Base-by-base conservation (phyloP, 2,113 vertebrate genomes). In the Puntigrus tetrazona region DNA sequence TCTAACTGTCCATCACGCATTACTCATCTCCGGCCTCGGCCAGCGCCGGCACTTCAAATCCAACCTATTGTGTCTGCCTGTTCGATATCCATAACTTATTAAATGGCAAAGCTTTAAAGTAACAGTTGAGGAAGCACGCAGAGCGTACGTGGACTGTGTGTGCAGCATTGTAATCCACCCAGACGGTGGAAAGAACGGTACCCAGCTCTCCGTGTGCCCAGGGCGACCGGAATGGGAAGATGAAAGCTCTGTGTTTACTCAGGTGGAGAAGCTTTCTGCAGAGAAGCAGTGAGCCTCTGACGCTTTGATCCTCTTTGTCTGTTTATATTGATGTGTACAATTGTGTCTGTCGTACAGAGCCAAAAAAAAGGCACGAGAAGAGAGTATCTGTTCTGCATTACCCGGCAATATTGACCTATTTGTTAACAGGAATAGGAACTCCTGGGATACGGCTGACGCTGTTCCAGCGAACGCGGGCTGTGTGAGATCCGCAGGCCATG, bases 181-280 rank as follows among this genome's bases (percentile, higher is more conserved):
- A 86, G 80, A 85, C 81, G 29, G 81, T 67, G 36, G 61, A 76
- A 83, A 86, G 84, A 52, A 69, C 50, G 63, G 70, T 67, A 55
- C 45, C 80, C 85, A 67, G 43, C 52, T 29, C 80, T 78, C 57
- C 16, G 3, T 84, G 83, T 74, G 80, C 85, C 78, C 85, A 69
- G 84, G 81, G 83, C 82, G 22, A 59, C 80, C 25, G 85, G 72
- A 82, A 85, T 75, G 34, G 87, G 83, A 85, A 89, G 87, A 89
- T 89, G 87, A 89, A 89, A 89, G 87, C 47, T 7, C 45, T 41
- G 16, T 86, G 77, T 86, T 87, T 87, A 85, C 86, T 89, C 85
- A 89, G 83, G 83, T 86, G 80, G 80, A 67, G 88, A 59, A 84
- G 85, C 85, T 72, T 45, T 77, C 82, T 79, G 83, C 85, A 57